These are phyloP conservation scores for Zonotrichia albicollis DNA, from an alignment of 2,797 vertebrate species.

Conservation along the genomic window DNA sequence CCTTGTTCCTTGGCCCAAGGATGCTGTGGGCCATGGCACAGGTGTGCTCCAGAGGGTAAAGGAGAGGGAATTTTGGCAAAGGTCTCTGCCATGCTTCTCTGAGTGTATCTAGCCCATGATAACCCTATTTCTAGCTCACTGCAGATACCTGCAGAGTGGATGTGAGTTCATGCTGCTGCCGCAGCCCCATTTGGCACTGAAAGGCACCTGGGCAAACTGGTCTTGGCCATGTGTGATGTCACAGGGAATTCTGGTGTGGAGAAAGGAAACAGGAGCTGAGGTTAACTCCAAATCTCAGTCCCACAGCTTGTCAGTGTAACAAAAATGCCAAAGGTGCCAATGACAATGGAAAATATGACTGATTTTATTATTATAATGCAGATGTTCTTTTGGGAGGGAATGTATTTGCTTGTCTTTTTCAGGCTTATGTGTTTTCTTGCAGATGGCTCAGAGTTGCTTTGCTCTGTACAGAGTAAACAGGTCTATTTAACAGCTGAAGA, in stretches of 20 bases:
- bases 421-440: not conserved
- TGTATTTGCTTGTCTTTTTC: not conserved
- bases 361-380: not conserved
- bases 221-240: not conserved
- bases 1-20: not conserved
- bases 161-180: not conserved
- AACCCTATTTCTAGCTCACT: not conserved
- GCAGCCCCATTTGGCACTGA: not conserved
- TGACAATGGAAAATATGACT: not conserved
- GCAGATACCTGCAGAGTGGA: not conserved
- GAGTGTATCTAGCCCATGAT: not conserved
- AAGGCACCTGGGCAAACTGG: not conserved
- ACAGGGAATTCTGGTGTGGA: not conserved
- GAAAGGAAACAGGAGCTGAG: not conserved
- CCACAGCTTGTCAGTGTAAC: not conserved
- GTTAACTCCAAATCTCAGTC: not conserved
- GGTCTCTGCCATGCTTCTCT: not conserved
- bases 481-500: not conserved
- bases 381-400: not conserved
- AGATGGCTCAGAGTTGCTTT: not conserved
- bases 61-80: not conserved
- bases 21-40: rapidly evolving
- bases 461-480: not conserved
- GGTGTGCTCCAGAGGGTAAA: not conserved
- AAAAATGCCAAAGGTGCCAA: not conserved